Conservation (phyloP, 2,888 invertebrate genomes). For the Erebia epiphron region DNA sequence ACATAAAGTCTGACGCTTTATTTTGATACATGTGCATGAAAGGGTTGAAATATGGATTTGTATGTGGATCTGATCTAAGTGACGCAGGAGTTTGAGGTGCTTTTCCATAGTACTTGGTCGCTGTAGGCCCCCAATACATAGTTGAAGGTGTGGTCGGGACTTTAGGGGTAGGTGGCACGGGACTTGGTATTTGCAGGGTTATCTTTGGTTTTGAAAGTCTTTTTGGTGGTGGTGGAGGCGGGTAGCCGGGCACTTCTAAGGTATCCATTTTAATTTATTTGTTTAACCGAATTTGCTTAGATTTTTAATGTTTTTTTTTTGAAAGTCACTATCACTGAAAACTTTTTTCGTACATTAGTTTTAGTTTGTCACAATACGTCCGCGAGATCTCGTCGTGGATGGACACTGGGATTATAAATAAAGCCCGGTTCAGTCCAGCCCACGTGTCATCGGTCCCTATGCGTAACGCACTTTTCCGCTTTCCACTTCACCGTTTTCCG, state of each 20-base stretch:
- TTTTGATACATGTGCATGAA: constrained; percentile 82
- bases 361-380: constrained; percentile 51
- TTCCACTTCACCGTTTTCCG: neutral
- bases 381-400: constrained; percentile 60
- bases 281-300: neutral
- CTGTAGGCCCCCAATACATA: constrained; percentile 46
- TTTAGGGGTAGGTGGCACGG: constrained; percentile 49
- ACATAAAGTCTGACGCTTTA: constrained; percentile 90
- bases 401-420: constrained; percentile 79
- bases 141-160: constrained; percentile 54
- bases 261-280: constrained; percentile 50
- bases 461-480: constrained; percentile 22
- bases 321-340: neutral
- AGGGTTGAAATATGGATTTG: constrained; percentile 67
- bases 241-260: constrained; percentile 58
- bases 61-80: constrained; percentile 63
- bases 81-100: constrained; percentile 57
- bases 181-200: constrained; percentile 73
- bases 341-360: constrained; percentile 2
- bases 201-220: constrained; percentile 71
- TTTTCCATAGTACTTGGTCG: constrained; percentile 57
- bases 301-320: constrained; percentile 4
- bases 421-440: constrained; percentile 50
- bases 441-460: constrained; percentile 35
- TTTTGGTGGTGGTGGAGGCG: constrained; percentile 70